Evolutionary conservation across 2,797 vertebrate genomes (phyloP), one percentile per base, ranked within the genome.

Genomic region (Triplophysa bombifrons): DNA sequence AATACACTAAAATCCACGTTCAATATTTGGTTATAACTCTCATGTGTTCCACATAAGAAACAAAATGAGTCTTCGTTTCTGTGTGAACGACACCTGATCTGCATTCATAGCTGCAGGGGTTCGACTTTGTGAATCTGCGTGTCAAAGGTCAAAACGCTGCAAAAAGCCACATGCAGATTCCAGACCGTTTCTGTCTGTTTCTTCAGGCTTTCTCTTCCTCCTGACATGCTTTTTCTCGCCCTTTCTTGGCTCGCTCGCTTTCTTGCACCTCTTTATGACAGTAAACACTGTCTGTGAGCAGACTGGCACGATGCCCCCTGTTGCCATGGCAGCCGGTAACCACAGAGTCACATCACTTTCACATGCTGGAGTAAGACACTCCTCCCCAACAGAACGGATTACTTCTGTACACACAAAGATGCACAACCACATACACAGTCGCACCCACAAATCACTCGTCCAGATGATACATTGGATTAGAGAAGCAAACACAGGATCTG

Each of bases 251-350:
- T 25, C 68, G 48, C 74, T 38, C 3, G 56, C 60, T 11, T 71
- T 22, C 41, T 53, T 73, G 82, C 53, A 76, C 80, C 77, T 84
- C 53, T 70, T 80, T 65, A 71, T 80, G 70, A 81, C 78, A 82
- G 74, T 60, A 74, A 73, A 80, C 71, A 64, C 66, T 68, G 74
- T 82, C 51, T 66, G 60, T 72, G 53, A 41, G 38, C 68, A 74
- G 80, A 79, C 66, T 84, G 84, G 82, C 84, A 84, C 27, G 20
- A 38, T 78, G 81, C 82, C 67, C 19, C 27, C 48, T 74, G 84
- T 85, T 81, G 72, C 85, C 81, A 86, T 63, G 74, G 86, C 74
- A 85, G 85, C 85, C 72, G 17, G 55, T 80, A 81, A 82, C 82
- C 76, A 81, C 78, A 83, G 67, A 75, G 70, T 75, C 79, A 64